Conservation (phyloP, 2,888 invertebrate genomes). For the Lutraria lutraria region DNA sequence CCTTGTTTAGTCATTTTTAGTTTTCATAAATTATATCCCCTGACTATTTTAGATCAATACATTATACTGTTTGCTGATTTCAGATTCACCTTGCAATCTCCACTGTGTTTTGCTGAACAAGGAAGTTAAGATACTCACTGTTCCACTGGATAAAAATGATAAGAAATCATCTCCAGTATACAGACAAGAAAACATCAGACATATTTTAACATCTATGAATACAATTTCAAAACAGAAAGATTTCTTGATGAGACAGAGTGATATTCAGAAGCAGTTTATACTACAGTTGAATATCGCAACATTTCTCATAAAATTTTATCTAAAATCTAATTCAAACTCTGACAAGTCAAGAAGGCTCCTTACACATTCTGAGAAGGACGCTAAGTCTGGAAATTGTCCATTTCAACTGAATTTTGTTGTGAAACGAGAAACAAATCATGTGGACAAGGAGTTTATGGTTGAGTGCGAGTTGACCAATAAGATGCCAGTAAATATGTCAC, state of each 20-base stretch:
- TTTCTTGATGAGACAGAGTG: constrained; percentile 13
- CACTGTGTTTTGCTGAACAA: constrained; percentile 43
- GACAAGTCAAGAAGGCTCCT: background rate
- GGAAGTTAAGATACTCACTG: background rate
- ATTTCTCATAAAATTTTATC: constrained; percentile 30
- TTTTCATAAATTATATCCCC: no score
- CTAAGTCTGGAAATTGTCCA: background rate
- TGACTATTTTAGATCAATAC: no score
- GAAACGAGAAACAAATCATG: background rate
- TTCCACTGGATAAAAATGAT: background rate
- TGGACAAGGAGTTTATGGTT: constrained; percentile 29
- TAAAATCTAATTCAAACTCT: background rate
- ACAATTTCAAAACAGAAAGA: constrained; percentile 48
- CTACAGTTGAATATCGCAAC: constrained; percentile 54
- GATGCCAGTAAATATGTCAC: constrained; percentile 51
- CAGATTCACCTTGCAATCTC: constrained; percentile 53
- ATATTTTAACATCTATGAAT: constrained; percentile 57
- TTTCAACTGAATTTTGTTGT: constrained; percentile 6
- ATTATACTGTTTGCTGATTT: constrained; percentile 26
- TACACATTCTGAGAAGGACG: background rate
- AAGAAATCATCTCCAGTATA: background rate
- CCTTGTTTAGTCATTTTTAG: no score
- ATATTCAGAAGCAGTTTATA: constrained; percentile 26
- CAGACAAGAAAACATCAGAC: constrained; percentile 52
- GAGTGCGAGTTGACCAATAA: constrained; percentile 66